Conservation (phyloP, 2,113 vertebrate species). For the Scalopus aquaticus region DNA sequence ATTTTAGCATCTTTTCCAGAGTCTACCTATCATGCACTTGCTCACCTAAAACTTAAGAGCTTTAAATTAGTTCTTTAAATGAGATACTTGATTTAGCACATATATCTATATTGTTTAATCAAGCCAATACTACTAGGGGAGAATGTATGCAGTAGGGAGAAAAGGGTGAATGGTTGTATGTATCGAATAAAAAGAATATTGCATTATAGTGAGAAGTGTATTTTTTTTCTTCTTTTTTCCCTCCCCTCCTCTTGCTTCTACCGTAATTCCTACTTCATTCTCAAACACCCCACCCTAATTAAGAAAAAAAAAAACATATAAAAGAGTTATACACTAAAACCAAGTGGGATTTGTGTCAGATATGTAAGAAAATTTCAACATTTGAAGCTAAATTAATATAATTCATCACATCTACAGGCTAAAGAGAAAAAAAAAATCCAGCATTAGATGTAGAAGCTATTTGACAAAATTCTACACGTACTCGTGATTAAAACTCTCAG, state of each 20-base stretch:
- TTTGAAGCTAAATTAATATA: neutral
- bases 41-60: neutral
- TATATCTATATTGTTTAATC: neutral
- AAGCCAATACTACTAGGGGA: neutral
- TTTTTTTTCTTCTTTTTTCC: neutral
- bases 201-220: neutral
- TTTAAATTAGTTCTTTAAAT: conserved; percentile 12
- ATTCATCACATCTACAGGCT: neutral
- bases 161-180: neutral
- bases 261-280: neutral
- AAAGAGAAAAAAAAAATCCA: neutral
- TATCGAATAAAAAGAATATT: conserved; percentile 2
- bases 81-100: neutral
- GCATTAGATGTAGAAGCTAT: neutral
- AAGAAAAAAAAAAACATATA: neutral
- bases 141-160: neutral
- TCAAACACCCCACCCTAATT: neutral
- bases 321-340: neutral
- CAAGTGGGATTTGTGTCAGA: neutral
- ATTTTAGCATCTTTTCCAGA: conserved; percentile 6
- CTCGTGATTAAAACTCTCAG: neutral
- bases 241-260: neutral
- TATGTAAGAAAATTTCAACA: neutral
- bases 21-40: conserved; percentile 30
- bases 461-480: neutral